These are phyloP conservation scores for Agonum fuliginosum DNA, from an alignment of 2,888 invertebrate species.

Conservation along the genomic window DNA sequence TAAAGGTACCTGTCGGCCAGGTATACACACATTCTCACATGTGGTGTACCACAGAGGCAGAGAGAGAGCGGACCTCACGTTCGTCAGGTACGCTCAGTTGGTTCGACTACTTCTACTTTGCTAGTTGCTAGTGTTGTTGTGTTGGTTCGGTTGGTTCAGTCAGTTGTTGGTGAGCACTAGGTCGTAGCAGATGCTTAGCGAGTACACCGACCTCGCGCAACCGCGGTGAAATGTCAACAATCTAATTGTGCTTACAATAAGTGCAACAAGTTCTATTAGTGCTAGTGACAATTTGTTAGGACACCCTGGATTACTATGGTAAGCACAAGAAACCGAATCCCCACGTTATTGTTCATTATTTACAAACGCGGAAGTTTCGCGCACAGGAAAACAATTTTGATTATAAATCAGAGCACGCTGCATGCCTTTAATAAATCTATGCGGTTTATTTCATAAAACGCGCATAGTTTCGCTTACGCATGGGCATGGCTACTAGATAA, in stretches of 20 bases:
- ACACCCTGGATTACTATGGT: slow-evolving; percentile 31
- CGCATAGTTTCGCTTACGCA: not conserved
- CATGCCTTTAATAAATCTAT: not conserved
- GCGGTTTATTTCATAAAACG: not conserved
- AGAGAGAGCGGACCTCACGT: slow-evolving; percentile 5
- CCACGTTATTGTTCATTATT: slow-evolving; percentile 1
- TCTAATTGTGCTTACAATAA: slow-evolving; percentile 47
- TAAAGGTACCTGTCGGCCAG: not conserved
- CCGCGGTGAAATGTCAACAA: slow-evolving; percentile 52
- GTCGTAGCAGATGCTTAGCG: not conserved
- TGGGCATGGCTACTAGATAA: not conserved
- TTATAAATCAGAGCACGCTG: not conserved
- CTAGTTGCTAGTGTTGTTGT: no score
- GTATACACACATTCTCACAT: not conserved
- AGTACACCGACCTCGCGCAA: slow-evolving; percentile 51
- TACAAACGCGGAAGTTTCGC: slow-evolving; percentile 26
- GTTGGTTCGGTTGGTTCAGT: not conserved
- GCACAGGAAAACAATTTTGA: slow-evolving; percentile 45
- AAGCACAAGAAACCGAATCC: slow-evolving; percentile 8
- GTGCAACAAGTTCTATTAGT: not conserved
- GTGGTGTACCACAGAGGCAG: not conserved
- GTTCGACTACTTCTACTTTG: no score
- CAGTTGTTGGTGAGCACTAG: not conserved
- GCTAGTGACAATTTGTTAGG: not conserved
- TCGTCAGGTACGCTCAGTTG: slow-evolving; percentile 3